A percentile compares a stretch with the other conserved stretches of the same genome.
Conservation (phyloP, 2,113 vertebrate genomes). For the Syrrhaptes paradoxus region DNA sequence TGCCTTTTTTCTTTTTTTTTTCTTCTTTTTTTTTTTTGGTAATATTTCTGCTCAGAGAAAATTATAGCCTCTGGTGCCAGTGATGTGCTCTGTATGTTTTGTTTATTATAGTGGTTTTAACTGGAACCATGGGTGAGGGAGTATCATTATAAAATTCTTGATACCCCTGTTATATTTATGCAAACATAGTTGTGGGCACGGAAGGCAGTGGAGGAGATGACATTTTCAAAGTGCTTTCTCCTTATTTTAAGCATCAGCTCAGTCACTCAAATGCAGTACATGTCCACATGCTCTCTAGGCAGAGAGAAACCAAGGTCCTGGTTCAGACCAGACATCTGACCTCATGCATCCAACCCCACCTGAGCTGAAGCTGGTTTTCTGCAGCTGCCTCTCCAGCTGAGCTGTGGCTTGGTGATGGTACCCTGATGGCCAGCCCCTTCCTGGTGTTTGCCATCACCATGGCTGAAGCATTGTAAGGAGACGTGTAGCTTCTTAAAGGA, state of each 20-base stretch:
- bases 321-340: neutral
- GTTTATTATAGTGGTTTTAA: slow-evolving; percentile 77
- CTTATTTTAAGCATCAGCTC: slow-evolving; percentile 29
- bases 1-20: slow-evolving; percentile 25
- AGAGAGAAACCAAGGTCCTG: neutral
- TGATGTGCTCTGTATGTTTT: slow-evolving; percentile 75
- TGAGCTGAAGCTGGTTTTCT: neutral
- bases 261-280: neutral
- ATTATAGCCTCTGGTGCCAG: slow-evolving; percentile 78
- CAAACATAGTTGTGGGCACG: slow-evolving; percentile 61
- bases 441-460: neutral
- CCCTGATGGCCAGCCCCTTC: neutral
- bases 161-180: slow-evolving; percentile 66
- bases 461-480: neutral
- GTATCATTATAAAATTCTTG: slow-evolving; percentile 78
- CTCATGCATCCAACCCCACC: rapidly evolving
- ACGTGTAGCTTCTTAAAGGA: neutral
- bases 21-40: neutral
- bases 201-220: neutral
- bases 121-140: slow-evolving; percentile 61
- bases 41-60: slow-evolving; percentile 78
- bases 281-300: slow-evolving; percentile 4
- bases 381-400: neutral
- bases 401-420: neutral
- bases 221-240: slow-evolving; percentile 23